Conservation (phyloP, 2,888 invertebrate genomes). For the Archips crataeganus region DNA sequence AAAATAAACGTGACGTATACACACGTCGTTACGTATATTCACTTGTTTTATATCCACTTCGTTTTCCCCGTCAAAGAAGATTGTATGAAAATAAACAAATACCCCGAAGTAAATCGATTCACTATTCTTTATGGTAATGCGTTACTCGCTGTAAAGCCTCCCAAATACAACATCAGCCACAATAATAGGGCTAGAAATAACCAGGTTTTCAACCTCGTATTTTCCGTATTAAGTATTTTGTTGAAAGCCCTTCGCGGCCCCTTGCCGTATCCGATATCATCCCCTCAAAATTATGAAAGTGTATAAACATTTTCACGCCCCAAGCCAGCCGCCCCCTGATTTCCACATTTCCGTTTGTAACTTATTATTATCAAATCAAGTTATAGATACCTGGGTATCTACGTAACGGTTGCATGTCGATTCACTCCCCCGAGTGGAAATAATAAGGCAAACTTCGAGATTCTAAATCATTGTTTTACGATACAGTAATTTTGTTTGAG, state of each 20-base stretch:
- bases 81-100: conserved; percentile 17
- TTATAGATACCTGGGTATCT: conserved; percentile 75
- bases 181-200: conserved; percentile 70
- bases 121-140: conserved; percentile 55
- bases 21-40: no score
- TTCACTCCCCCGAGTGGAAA: conserved; percentile 72
- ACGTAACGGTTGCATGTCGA: conserved; percentile 76
- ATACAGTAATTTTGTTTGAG: conserved; percentile 72
- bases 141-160: conserved; percentile 58
- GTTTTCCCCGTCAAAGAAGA: not conserved
- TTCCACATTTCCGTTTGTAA: conserved; percentile 75
- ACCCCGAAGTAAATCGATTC: conserved; percentile 30
- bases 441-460: conserved; percentile 71
- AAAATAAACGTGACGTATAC: no score
- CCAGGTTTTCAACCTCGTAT: conserved; percentile 75
- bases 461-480: conserved; percentile 81
- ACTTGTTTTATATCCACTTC: not conserved
- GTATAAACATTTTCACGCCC: conserved; percentile 86
- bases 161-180: conserved; percentile 55
- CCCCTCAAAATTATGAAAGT: conserved; percentile 85
- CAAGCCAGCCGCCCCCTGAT: conserved; percentile 66
- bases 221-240: conserved; percentile 81
- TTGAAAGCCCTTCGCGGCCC: conserved; percentile 75
- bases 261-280: conserved; percentile 76
- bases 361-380: conserved; percentile 86